These are phyloP conservation scores for Spheniscus humboldti DNA, from an alignment of 2,797 vertebrate genomes.

Conservation along the genomic window DNA sequence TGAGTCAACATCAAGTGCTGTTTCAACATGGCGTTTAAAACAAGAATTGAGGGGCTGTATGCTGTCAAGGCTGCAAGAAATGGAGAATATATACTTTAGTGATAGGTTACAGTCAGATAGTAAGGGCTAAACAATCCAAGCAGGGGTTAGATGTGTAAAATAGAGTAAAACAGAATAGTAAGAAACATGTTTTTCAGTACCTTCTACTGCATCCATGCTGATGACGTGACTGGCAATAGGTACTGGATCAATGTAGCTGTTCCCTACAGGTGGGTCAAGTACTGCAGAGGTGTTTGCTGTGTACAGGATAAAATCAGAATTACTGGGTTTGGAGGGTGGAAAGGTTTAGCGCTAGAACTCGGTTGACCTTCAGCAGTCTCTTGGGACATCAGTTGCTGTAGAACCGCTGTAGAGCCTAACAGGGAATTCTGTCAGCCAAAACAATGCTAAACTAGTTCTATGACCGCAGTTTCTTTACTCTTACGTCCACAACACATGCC, in stretches of 20 bases:
- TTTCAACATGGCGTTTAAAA: constrained; percentile 80
- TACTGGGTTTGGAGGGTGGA: background rate
- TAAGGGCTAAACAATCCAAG: background rate
- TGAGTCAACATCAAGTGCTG: constrained; percentile 83
- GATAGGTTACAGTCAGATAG: fast-evolving
- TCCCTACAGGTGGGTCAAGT: constrained; percentile 31
- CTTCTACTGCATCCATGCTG: constrained; percentile 81
- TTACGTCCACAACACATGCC: fast-evolving
- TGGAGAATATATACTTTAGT: fast-evolving
- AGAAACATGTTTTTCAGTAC: constrained; percentile 24
- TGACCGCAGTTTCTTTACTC: background rate
- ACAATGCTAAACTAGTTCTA: background rate
- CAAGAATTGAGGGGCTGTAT: constrained; percentile 72
- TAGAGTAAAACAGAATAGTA: fast-evolving
- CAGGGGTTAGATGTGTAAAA: background rate
- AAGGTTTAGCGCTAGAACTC: background rate
- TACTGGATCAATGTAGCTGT: constrained; percentile 64
- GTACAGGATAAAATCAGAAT: background rate
- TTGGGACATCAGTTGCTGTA: background rate
- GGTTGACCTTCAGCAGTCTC: background rate
- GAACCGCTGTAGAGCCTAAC: background rate
- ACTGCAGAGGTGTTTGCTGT: constrained; percentile 42
- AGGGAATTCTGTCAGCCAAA: background rate
- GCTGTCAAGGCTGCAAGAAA: constrained; percentile 74
- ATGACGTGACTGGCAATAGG: constrained; percentile 70